phyloP scores from a whole-genome alignment of 2,888 invertebrate species.

The Tenthredo livida region DNA sequence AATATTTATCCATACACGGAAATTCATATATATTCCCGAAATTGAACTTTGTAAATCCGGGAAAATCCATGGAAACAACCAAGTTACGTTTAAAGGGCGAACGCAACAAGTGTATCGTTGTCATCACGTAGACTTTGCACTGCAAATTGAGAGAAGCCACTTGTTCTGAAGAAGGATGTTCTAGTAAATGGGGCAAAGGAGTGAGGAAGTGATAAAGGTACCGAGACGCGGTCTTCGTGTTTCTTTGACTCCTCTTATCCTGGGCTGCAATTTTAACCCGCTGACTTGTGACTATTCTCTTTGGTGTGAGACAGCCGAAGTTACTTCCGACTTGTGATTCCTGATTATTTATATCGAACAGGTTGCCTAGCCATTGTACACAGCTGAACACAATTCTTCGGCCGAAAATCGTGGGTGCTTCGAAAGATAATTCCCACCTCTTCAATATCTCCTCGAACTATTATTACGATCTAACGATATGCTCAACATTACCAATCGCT shows the following conservation, averaged over 20 bases:
- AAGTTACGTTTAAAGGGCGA: not conserved
- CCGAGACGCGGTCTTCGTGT: not conserved
- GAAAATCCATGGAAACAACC: not conserved
- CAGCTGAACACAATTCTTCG: not conserved
- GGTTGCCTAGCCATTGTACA: not conserved
- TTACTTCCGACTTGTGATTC: not conserved
- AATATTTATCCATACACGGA: not conserved
- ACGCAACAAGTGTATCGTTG: conserved; percentile 40
- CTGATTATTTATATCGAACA: not conserved
- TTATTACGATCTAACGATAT: not conserved
- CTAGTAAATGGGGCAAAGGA: not conserved
- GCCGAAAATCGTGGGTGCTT: not conserved
- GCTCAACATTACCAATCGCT: not conserved
- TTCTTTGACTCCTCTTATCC: not conserved
- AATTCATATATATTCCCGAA: not conserved
- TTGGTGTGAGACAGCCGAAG: not conserved
- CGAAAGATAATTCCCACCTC: not conserved
- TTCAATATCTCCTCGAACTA: not conserved
- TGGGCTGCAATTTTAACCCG: not conserved
- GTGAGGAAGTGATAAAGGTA: not conserved
- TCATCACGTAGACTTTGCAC: not conserved
- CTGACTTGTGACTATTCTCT: not conserved
- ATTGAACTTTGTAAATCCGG: not conserved
- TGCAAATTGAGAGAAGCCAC: conserved; percentile 18
- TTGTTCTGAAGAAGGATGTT: not conserved